Percentiles rank a stretch among this genome's conserved stretches.
phyloP scores from a whole-genome alignment of 2,888 invertebrate genomes.

The Noctua janthe region DNA sequence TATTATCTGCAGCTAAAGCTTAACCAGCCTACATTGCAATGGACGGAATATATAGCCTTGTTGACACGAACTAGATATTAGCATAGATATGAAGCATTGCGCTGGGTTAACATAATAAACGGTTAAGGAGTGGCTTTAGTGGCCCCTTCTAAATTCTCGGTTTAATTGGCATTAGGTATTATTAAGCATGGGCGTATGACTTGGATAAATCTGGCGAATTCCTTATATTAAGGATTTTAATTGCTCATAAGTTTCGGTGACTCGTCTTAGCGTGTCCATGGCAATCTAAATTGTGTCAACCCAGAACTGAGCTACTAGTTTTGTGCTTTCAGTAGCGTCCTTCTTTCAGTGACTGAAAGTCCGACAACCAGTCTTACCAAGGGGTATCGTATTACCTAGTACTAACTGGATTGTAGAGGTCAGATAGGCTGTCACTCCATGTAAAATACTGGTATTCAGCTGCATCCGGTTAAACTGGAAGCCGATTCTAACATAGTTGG shows the following conservation, averaged over 20 bases:
- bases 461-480: no score
- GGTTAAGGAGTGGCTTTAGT: conserved; percentile 51
- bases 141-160: conserved; percentile 58
- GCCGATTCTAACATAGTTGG: no score
- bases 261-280: no score
- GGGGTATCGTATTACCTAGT: no score
- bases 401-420: no score
- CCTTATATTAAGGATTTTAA: not conserved
- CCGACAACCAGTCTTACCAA: no score
- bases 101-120: conserved; percentile 51
- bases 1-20: conserved; percentile 33
- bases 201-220: conserved; percentile 25
- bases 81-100: conserved; percentile 61
- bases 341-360: no score
- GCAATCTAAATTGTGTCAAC: no score
- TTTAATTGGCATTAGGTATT: conserved; percentile 43
- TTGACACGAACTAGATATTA: conserved; percentile 63
- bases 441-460: no score
- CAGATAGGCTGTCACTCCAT: no score
- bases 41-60: conserved; percentile 48
- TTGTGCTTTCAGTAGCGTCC: no score
- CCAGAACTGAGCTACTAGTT: no score
- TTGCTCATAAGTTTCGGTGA: not conserved
- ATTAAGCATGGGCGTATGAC: conserved; percentile 24
- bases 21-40: conserved; percentile 18